Percentiles rank a stretch among this genome's conserved stretches.
These are phyloP conservation scores for Ascaphus truei DNA, from an alignment of 2,113 vertebrate species.

Conservation along the genomic window DNA sequence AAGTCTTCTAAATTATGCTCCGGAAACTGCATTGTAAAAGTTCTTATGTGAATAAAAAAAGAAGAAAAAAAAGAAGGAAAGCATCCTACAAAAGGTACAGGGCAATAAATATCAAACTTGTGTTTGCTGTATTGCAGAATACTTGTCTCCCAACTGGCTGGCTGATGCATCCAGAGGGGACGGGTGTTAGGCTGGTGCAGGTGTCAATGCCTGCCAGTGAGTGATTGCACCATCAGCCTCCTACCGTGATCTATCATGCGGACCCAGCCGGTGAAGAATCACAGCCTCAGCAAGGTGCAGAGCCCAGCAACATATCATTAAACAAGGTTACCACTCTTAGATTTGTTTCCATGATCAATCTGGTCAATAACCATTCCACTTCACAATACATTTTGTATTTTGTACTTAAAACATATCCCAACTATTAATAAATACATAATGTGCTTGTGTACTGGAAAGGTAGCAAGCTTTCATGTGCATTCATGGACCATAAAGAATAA, in stretches of 20 bases:
- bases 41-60: no score
- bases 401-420: not conserved
- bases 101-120: slow-evolving; percentile 48
- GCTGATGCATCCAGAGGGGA: slow-evolving; percentile 71
- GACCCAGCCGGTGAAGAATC: slow-evolving; percentile 75
- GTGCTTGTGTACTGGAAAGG: no score
- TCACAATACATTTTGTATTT: slow-evolving; percentile 32
- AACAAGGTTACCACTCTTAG: slow-evolving; percentile 84
- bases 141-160: slow-evolving; percentile 65
- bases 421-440: not conserved
- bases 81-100: not conserved
- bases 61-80: not conserved
- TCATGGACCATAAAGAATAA: no score
- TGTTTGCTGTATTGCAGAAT: slow-evolving; percentile 61
- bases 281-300: slow-evolving; percentile 74
- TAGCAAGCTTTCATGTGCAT: no score
- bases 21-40: no score
- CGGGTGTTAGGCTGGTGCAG: slow-evolving; percentile 80
- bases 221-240: slow-evolving; percentile 95
- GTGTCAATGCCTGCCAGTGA: slow-evolving; percentile 79
- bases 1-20: no score
- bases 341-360: slow-evolving; percentile 82
- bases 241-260: slow-evolving; percentile 93
- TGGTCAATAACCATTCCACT: slow-evolving; percentile 71
- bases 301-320: slow-evolving; percentile 87